Evolutionary conservation across 2,113 vertebrate species (phyloP).

Genomic region (Excalfactoria chinensis): DNA sequence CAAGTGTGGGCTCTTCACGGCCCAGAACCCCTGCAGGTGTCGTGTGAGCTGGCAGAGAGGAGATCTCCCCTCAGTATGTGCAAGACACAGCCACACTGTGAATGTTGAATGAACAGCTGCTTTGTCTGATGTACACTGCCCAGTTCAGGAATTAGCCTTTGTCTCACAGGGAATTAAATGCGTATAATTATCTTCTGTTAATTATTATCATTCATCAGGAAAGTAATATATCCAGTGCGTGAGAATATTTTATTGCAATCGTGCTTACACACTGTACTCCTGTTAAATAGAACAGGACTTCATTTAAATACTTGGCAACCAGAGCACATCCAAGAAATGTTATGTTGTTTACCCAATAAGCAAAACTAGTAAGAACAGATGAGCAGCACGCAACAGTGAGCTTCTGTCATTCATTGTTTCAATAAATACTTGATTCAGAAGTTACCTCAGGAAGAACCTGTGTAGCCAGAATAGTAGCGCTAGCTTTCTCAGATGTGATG

Average conservation of each 20-base stretch:
- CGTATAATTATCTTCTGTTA: neutral
- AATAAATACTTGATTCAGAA: neutral
- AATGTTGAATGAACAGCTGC: neutral
- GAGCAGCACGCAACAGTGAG: neutral
- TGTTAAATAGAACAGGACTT: neutral
- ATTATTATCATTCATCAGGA: neutral
- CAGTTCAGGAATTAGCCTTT: neutral
- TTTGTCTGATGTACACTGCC: neutral
- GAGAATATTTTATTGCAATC: neutral
- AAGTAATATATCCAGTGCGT: neutral
- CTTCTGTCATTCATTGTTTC: neutral
- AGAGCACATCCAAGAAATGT: neutral
- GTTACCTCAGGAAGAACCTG: neutral
- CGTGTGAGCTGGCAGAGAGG: neutral
- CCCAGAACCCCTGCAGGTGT: neutral
- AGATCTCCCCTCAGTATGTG: neutral
- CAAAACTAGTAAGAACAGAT: neutral
- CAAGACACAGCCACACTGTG: rapidly evolving
- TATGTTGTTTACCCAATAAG: neutral
- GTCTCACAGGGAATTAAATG: neutral
- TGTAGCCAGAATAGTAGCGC: neutral
- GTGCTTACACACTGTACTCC: neutral
- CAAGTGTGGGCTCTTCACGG: neutral
- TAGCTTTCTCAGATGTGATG: neutral
- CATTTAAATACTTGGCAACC: neutral